Evolutionary conservation across 1,140 invertebrate genomes (phyloP), one percentile per base, ranked within the genome.

Genomic region (Halesus radiatus): DNA sequence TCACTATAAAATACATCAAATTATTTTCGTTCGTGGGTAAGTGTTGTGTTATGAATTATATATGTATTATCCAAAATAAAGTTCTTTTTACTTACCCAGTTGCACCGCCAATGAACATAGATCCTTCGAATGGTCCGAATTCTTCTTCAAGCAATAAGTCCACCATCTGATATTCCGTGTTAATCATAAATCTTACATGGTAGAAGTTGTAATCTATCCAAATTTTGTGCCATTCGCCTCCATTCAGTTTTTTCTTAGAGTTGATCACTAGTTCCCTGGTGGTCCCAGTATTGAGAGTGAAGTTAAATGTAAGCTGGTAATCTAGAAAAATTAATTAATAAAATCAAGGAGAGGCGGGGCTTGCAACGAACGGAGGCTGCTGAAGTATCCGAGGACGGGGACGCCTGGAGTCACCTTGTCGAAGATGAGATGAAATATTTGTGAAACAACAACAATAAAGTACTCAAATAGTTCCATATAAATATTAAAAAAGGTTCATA

Each of bases 221-320:
- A 81, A 98, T 95, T 88, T 97, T 96, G 85, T 98, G 97, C 97
- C 97, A 98, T 85, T 97, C 96, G 0, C 97, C 97, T 68, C 94
- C 94, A 85, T 97, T 98, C 4, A 98, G 89, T 86, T 94, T 93
- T 79, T 94, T 89, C 81, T 93, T 91, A 16, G 96, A 96, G 85
- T 94, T 94, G 32, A 98, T 94, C 62, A 94, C 94, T 50, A 96
- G 88, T 85, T 94, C 94, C 72, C 94, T 91, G 10, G 94, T 93
- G 0, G 93, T 93, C 3, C 95, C 95, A 23, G 95, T 96, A 86
- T 96, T 97, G 3, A 98, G 88, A 0, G 95, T 96, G 83, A 97
- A 98, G 88, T 97, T 96, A 88, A 98, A 98, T 13, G 95, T 96
- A 75, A 98, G 88, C 83, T 95, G 93, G 88, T 95, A 94, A 87